Evolutionary conservation across 2,797 vertebrate species (phyloP), one percentile per base, ranked within the genome.

Genomic region (Semotilus atromaculatus): DNA sequence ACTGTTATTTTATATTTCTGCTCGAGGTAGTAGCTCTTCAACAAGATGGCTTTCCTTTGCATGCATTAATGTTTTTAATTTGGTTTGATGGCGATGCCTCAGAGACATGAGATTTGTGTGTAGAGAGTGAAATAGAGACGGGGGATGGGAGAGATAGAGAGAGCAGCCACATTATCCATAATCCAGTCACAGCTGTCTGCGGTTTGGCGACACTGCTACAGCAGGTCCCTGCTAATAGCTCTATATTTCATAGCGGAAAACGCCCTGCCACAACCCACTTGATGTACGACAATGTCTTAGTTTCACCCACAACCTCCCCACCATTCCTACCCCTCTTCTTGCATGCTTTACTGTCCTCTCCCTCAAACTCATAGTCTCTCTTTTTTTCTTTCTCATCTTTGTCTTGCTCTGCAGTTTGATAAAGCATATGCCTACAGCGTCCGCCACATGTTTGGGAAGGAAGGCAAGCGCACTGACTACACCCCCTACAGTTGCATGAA

Each of bases 401-500:
- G 60, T 84, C n/a, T 90, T n/a, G n/a, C 29, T 80, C 81, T 90
- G 86, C 86, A 99, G 98, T 99, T 99, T 96, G 98, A 99, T 93
- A 99, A 98, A 96, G 96, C 96, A 66, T 99, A 99, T 87, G 95
- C 97, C 90, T 99, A 99, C 92, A 95, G 96, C 92, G 95, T 99
- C 91, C 98, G 98, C 70, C 98, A 99, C 93, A 99, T 51, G 94
- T 99, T 96, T 85, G 98, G 98, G 85, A 99, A 97, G 90, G 98
- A 99, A 95, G 98, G 98, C 91, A 98, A 94, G 92, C 96, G 98
- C 86, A 94, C 97, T 21, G 98, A 99, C 94, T 99, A 99, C 91
- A 99, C 98, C 23, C 98, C 98, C 82, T 99, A 95, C 94, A 99
- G 98, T 91, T 99, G 98, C 94, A 95, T 99, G 97, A 99, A 99